Evolutionary conservation across 2,113 vertebrate species (phyloP).

Genomic region (Athene cunicularia): DNA sequence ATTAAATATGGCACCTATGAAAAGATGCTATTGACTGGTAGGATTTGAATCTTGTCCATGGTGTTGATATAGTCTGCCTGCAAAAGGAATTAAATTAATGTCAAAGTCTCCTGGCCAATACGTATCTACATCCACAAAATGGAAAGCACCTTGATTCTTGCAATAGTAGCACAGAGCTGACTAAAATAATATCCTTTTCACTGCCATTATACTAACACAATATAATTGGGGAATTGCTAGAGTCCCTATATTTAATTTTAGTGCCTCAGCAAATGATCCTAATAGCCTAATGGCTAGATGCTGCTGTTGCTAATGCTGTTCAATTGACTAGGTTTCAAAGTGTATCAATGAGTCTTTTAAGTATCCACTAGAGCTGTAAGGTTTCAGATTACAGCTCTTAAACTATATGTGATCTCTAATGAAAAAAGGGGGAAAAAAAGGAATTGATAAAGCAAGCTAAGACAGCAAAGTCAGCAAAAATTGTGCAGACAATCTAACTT

Average conservation of each 20-base stretch:
- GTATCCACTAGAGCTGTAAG: constrained; percentile 54
- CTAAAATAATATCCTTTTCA: constrained; percentile 63
- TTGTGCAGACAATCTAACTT: constrained; percentile 6
- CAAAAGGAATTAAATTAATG: constrained; percentile 26
- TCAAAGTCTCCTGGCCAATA: constrained; percentile 21
- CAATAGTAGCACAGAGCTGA: constrained; percentile 42
- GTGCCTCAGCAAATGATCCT: constrained; percentile 63
- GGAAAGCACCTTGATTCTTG: constrained; percentile 46
- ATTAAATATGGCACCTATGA: background rate
- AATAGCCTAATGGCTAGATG: constrained; percentile 59
- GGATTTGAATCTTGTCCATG: background rate
- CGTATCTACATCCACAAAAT: constrained; percentile 9
- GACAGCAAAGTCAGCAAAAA: constrained; percentile 68
- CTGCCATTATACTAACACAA: constrained; percentile 67
- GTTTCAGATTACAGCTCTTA: constrained; percentile 65
- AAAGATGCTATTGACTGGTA: background rate
- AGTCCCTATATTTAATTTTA: constrained; percentile 71
- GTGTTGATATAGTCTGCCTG: constrained; percentile 13
- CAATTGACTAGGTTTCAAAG: constrained; percentile 67
- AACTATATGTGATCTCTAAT: constrained; percentile 61
- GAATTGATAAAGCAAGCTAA: constrained; percentile 55
- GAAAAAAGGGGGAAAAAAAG: background rate
- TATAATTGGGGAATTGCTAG: constrained; percentile 64
- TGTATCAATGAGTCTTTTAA: constrained; percentile 65
- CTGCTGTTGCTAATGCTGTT: constrained; percentile 53